A percentile compares a stretch with the other conserved stretches of the same genome.
Evolutionary conservation across 2,888 invertebrate genomes (phyloP).

Genomic region (Thelaira solivaga): DNA sequence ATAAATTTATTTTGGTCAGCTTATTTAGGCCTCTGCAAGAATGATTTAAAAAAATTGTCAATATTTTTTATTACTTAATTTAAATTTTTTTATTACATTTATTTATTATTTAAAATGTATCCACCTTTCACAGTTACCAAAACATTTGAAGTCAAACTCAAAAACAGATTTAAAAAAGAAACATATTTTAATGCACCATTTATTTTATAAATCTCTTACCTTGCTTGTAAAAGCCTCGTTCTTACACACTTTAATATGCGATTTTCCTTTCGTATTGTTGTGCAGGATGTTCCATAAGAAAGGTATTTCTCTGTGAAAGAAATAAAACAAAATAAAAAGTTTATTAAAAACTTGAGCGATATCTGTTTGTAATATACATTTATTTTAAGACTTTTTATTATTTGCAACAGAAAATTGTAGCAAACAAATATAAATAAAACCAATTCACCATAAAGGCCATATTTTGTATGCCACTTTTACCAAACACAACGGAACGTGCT

Average conservation of each 20-base stretch:
- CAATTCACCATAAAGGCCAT: constrained; percentile 43
- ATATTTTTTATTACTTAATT: too few relatives aligned
- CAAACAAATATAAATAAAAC: background rate
- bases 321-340: constrained; percentile 33
- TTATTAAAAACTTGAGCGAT: constrained; percentile 40
- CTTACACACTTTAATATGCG: background rate
- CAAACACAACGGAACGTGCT: constrained; percentile 60
- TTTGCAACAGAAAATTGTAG: background rate
- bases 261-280: background rate
- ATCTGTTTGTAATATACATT: constrained; percentile 33
- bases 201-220: constrained; percentile 23
- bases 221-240: background rate
- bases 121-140: too few relatives aligned
- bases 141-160: background rate
- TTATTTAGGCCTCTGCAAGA: too few relatives aligned
- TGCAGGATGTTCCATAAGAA: constrained; percentile 10
- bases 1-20: too few relatives aligned
- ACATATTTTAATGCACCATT: too few relatives aligned
- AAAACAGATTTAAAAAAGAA: background rate
- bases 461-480: constrained; percentile 49
- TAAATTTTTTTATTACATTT: too few relatives aligned
- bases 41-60: too few relatives aligned
- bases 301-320: constrained; percentile 30
- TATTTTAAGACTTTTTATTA: constrained; percentile 22
- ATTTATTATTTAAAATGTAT: too few relatives aligned